Evolutionary conservation across 2,888 invertebrate species (phyloP), one percentile per base, ranked within the genome.

Genomic region (Leucophenga montana): DNA sequence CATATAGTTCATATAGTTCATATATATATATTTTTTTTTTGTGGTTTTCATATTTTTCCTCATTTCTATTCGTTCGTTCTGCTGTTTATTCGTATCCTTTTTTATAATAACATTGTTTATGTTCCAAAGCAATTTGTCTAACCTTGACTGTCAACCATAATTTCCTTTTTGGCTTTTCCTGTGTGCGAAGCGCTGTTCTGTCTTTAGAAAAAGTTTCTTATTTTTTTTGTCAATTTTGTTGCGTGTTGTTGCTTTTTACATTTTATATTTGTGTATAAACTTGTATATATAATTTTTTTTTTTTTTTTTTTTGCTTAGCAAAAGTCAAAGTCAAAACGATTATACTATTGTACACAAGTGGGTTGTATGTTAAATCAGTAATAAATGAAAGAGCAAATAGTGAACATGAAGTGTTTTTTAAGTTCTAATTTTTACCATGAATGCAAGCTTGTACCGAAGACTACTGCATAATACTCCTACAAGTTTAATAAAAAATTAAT

Each of bases 51-150:
- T 50, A n/a, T 50, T 50, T 50, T 50, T 50, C 18, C 50, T 14
- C 2, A 50, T 4, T n/a, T 50, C n/a, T n/a, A 18, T 50, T 5
- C 16, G 16, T 18, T 50, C 18, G 16, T 50, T 18, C 5, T n/a
- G 50, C 50, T 50, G 16, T 50, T 50, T 50, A 13, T 18, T 50
- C n/a, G 16, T 50, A 50, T 50, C n/a, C 50, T n/a, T 13, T 16
- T 18, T 81, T 76, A 78, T 78, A 79, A 79, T 77, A 79, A 77
- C 77, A 77, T 77, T 76, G 79, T 81, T 79, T 78, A 77, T 79
- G 72, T 69, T 61, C 33, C 68, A 67, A 50, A 50, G 50, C 50
- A 50, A 50, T 50, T 50, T 50, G 50, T 50, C 50, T 50, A 50
- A 50, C 50, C 50, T 50, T 50, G 50, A 50, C 50, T 50, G 50